phyloP scores from a whole-genome alignment of 2,113 vertebrate species.

The Ciconia maguari region DNA sequence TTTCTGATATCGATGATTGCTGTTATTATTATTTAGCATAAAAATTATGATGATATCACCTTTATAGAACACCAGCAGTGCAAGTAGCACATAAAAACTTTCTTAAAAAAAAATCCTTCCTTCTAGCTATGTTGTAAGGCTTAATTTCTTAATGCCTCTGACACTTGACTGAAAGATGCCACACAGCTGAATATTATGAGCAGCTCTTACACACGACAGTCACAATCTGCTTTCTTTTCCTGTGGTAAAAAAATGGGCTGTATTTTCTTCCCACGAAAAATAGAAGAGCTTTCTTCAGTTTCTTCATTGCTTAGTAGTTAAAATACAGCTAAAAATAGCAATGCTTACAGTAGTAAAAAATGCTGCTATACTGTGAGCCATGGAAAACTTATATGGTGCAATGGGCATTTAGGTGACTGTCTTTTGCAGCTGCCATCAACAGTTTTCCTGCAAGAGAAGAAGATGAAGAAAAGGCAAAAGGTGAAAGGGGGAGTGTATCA shows the following conservation, averaged over 20 bases:
- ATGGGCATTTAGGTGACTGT: conserved; percentile 3
- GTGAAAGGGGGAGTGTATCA: background rate
- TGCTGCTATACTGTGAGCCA: conserved; percentile 35
- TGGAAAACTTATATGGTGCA: background rate
- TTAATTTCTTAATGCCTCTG: background rate
- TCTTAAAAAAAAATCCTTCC: background rate
- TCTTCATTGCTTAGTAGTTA: conserved; percentile 50
- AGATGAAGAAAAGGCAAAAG: background rate
- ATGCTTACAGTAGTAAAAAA: conserved; percentile 63
- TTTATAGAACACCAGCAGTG: background rate
- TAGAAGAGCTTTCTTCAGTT: conserved; percentile 41
- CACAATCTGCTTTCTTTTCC: background rate
- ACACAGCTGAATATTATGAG: background rate
- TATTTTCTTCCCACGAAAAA: conserved; percentile 23
- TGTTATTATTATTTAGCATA: background rate
- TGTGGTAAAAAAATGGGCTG: background rate
- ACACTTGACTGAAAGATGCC: background rate
- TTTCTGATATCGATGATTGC: background rate
- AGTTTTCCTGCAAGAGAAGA: background rate
- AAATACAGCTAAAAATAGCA: conserved; percentile 71
- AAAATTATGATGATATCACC: background rate
- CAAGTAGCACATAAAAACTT: background rate
- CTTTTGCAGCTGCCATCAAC: background rate
- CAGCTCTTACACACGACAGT: background rate
- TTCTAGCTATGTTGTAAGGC: background rate